Percentiles rank a stretch among this genome's conserved stretches.
These are phyloP conservation scores for Homarus gammarus DNA, from an alignment of 2,888 invertebrate genomes.

Conservation along the genomic window DNA sequence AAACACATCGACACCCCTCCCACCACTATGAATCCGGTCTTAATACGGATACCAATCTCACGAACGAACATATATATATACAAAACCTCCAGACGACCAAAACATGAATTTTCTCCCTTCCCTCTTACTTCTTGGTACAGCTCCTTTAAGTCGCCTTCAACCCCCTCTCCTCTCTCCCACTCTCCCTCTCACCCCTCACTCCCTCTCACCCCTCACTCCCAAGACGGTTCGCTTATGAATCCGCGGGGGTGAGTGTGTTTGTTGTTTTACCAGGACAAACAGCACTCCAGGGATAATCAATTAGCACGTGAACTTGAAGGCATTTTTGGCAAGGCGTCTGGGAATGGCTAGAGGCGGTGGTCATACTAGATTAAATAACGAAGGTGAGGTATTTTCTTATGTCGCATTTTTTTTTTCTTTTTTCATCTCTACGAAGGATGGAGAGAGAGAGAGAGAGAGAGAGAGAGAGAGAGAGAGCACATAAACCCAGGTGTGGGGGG, in stretches of 20 bases:
- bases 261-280: slow-evolving; percentile 52
- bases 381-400: not conserved
- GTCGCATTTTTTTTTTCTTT: not conserved
- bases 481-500: no score
- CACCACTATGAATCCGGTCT: no score
- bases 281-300: slow-evolving; percentile 40
- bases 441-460: no score
- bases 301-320: slow-evolving; percentile 30
- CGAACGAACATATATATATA: no score
- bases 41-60: no score
- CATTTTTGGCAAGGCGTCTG: not conserved
- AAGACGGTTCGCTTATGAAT: slow-evolving; percentile 24
- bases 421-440: not conserved
- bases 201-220: not conserved
- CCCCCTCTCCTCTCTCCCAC: not conserved
- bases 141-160: no score
- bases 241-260: slow-evolving; percentile 31
- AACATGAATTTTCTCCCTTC: no score
- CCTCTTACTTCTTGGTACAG: no score
- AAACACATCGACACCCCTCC: no score
- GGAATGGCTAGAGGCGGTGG: not conserved
- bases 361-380: not conserved
- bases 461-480: no score
- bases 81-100: no score
- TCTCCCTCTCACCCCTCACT: not conserved